These are phyloP conservation scores for Saguinus imperator DNA, from an alignment of 2,113 vertebrate genomes.

Conservation along the genomic window DNA sequence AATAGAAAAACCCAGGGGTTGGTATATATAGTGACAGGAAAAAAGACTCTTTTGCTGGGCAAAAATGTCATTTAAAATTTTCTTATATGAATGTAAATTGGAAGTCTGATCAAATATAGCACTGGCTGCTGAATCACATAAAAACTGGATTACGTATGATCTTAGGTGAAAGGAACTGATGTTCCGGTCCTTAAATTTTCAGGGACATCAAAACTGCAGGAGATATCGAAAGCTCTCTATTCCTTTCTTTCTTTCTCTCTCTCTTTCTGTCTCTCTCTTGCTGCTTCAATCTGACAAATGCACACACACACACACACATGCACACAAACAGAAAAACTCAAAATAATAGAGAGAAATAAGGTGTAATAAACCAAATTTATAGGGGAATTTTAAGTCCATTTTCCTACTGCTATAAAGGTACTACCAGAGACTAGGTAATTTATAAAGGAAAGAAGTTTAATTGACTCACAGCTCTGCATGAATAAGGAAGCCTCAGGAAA, in stretches of 20 bases:
- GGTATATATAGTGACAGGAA: not conserved
- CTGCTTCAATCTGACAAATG: not conserved
- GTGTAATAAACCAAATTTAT: not conserved
- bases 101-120: not conserved
- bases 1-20: not conserved
- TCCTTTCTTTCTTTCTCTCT: not conserved
- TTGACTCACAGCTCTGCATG: too few relatives aligned
- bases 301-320: not conserved
- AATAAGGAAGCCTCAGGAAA: too few relatives aligned
- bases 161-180: not conserved
- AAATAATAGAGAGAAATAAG: not conserved
- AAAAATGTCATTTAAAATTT: not conserved
- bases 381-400: too few relatives aligned
- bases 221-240: not conserved
- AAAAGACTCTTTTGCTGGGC: not conserved
- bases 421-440: too few relatives aligned
- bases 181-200: not conserved
- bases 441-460: too few relatives aligned
- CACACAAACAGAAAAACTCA: not conserved
- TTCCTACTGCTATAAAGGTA: too few relatives aligned
- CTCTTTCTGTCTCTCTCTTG: not conserved
- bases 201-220: not conserved
- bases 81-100: not conserved
- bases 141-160: not conserved
- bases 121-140: not conserved